Base-by-base conservation (phyloP, 1,140 invertebrate genomes). In the Zophobas morio region DNA sequence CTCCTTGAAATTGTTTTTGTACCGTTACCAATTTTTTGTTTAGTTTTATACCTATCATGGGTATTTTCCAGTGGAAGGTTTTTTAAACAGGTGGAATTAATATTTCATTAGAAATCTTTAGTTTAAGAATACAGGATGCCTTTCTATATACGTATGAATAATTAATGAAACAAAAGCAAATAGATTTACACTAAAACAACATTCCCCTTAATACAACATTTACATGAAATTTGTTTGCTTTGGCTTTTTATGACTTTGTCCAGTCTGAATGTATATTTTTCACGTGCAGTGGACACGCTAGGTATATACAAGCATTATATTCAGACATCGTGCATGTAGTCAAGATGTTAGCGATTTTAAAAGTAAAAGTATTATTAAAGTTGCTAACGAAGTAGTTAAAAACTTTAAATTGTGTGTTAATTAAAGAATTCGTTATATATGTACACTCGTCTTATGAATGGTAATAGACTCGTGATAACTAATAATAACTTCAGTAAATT, bases 161-260 rank as follows among this genome's bases (percentile, higher is more conserved):
- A 75, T 75, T 75, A 47, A 75, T 75, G 74, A 75, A 75, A 60
- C 40, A 49, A 73, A 75, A 60, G 56, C 74, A 75, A 75, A 75
- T 60, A 75, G 73, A 75, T 75, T 75, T 75, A 75, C 74, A 75
- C 74, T 75, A 63, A 75, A 53, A 75, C 74, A 75, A 66, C 74
- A 75, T 75, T 75, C 40, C 49, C 47, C 57, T 73, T 73, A 73
- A 75, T 60, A 57, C 56, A 75, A 75, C 74, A 75, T 75, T 75
- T 66, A 75, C 46, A 73, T 56, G 54, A 73, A 73, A 73, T 54
- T 73, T 75, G 74, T 75, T 75, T 75, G 47, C 42, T 42, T 66
- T 63, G 46, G 74, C 42, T 51, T 75, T 75, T 75, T 75, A 75
- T 75, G 56, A 66, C 74, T 73, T 36, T 40, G 71, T 56, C 71